Conservation (phyloP, 2,888 invertebrate species). For the Leucozona laternaria region DNA sequence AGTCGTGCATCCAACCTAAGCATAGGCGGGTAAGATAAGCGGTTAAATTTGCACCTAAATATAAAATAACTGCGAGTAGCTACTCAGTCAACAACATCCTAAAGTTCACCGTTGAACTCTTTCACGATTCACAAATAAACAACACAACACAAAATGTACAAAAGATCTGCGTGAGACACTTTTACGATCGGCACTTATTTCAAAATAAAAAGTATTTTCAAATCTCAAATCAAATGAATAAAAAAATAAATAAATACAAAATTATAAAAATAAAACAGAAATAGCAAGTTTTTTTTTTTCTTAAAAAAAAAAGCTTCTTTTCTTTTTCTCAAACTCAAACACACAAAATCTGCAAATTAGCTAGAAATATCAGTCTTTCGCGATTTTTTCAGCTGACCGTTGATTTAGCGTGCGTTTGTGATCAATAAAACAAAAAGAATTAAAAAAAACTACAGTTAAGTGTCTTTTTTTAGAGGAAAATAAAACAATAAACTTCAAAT, state of each 20-base stretch:
- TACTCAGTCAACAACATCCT: background rate
- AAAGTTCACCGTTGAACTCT: slow-evolving; percentile 1
- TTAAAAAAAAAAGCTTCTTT: slow-evolving; percentile 44
- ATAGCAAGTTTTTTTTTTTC: slow-evolving; percentile 6
- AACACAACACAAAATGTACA: background rate
- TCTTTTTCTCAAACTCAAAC: slow-evolving; percentile 24
- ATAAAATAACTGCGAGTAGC: too few species aligned
- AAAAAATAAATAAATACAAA: slow-evolving; percentile 48
- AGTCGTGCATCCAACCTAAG: too few species aligned
- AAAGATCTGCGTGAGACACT: slow-evolving; percentile 36
- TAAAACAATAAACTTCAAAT: background rate
- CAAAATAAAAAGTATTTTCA: slow-evolving; percentile 24
- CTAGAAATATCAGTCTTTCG: slow-evolving; percentile 66
- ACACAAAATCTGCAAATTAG: slow-evolving; percentile 52
- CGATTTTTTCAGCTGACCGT: slow-evolving; percentile 72
- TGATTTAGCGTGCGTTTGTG: slow-evolving; percentile 43
- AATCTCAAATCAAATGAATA: slow-evolving; percentile 30
- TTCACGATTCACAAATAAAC: slow-evolving; percentile 28
- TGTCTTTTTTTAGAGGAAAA: slow-evolving; percentile 8
- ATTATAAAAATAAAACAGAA: slow-evolving; percentile 40
- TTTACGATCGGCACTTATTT: slow-evolving; percentile 51
- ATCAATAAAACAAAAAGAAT: background rate
- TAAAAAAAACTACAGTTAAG: background rate
- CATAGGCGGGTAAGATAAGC: too few species aligned
- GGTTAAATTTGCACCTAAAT: background rate